Base-by-base conservation (phyloP, 2,113 vertebrate species). In the Pterocles orientalis region DNA sequence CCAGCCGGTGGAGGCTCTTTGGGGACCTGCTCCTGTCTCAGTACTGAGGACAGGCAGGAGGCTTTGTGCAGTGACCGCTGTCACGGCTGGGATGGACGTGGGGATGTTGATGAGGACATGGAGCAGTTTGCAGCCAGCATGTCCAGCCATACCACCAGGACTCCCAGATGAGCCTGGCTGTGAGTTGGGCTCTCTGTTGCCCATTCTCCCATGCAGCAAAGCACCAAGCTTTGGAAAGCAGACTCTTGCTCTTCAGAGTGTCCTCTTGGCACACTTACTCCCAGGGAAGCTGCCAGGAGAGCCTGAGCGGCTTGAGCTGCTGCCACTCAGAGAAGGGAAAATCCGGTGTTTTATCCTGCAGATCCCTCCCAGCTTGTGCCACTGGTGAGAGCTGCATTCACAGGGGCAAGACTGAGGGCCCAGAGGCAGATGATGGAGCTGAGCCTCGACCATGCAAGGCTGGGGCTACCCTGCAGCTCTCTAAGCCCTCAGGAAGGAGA, bases 61-160 rank as follows among this genome's bases (percentile, higher is more conserved):
- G 12, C 18, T 90, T 36, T 48, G 72, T 53, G 39, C 45, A 33
- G 29, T 0, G 0, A 47, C 51, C 2, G 0, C 54, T 54, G 36
- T 18, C 72, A 29, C 0, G 1, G 41, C 58, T 77, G 64, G n/a
- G 15, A 28, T 29, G 75, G 56, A 64, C 3, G 0, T 31, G 5
- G 26, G 53, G 62, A 58, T 50, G 51, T 78, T 4, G 0, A 19
- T 0, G 0, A 61, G 64, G 36, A 41, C 18, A 50, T 0, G 3
- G 53, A 57, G 19, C 11, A 57, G 17, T 41, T 20, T 64, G 18
- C n/a, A 90, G 50, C 45, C 84, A 89, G 41, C 34, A 12, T 4
- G 50, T 69, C 75, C 75, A 73, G 8, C 19, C 43, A 51, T 25
- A 69, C 8, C 3, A 11, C 24, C 69, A 86, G 50, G 29, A 62